phyloP scores from a whole-genome alignment of 1,140 invertebrate species.

The Bursaphelenchus mucronatus region DNA sequence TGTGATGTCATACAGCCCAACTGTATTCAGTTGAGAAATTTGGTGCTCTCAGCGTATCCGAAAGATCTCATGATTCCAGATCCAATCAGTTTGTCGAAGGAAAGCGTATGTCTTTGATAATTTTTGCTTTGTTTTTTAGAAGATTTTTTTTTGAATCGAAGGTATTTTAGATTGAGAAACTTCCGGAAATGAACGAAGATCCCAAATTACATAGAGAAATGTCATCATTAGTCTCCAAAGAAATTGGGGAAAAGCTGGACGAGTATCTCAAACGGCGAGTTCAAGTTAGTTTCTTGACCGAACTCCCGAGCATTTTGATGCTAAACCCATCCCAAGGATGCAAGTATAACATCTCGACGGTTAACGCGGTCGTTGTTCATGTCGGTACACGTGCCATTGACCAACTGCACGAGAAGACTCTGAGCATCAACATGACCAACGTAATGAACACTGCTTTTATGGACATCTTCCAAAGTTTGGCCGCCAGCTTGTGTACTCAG shows the following conservation, averaged over 20 bases:
- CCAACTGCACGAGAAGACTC: slow-evolving; percentile 66
- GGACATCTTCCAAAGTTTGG: slow-evolving; percentile 99
- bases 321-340: slow-evolving; percentile 71
- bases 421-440: slow-evolving; percentile 86
- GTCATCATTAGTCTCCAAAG: slow-evolving; percentile 21
- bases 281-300: slow-evolving; percentile 89
- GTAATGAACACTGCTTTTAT: slow-evolving; percentile 91
- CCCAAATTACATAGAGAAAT: slow-evolving; percentile 81
- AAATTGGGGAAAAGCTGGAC: slow-evolving; percentile 74
- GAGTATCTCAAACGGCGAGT: slow-evolving; percentile 88
- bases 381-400: slow-evolving; percentile 90
- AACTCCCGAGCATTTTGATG: slow-evolving; percentile 77
- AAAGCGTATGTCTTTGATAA: slow-evolving; percentile 1
- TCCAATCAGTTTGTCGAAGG: slow-evolving; percentile 78
- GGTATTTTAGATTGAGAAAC: slow-evolving; percentile 81
- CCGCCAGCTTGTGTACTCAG: slow-evolving; percentile 93
- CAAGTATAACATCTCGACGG: slow-evolving; percentile 87
- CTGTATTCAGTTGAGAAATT: slow-evolving; percentile 96
- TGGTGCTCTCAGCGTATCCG: slow-evolving; percentile 94
- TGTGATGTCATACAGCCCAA: slow-evolving; percentile 98
- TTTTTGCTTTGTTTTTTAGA: slow-evolving; percentile 15
- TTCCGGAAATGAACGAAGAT: slow-evolving; percentile 74
- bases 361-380: slow-evolving; percentile 94
- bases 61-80: slow-evolving; percentile 94
- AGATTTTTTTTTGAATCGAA: not conserved